A percentile compares a stretch with the other conserved stretches of the same genome.
phyloP scores from a whole-genome alignment of 2,797 vertebrate genomes.

The Pterois miles region DNA sequence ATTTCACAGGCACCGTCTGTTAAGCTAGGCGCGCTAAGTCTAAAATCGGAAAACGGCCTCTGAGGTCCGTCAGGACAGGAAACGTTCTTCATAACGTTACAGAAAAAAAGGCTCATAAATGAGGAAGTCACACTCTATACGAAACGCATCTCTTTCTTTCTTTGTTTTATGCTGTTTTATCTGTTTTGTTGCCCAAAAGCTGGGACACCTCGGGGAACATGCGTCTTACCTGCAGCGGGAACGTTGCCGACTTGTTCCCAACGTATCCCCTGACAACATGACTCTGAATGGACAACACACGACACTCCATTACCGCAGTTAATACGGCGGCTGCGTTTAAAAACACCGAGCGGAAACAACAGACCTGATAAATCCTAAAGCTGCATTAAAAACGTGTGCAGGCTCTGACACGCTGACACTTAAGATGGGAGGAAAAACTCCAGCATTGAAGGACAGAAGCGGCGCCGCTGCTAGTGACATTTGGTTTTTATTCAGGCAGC shows the following conservation, averaged over 20 bases:
- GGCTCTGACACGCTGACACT: background rate
- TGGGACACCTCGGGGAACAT: too few species aligned
- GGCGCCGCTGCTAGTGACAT: constrained; percentile 25
- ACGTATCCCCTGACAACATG: constrained; percentile 97
- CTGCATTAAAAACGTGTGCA: background rate
- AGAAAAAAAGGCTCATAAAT: background rate
- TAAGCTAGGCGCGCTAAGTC: background rate
- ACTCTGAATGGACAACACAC: constrained; percentile 95
- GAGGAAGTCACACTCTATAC: background rate
- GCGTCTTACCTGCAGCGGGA: constrained; percentile 96
- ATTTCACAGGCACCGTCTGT: background rate
- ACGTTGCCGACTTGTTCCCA: constrained; percentile 94
- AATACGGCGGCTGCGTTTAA: background rate
- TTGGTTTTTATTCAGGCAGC: constrained; percentile 58
- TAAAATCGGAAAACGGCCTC: background rate
- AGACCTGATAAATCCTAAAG: background rate
- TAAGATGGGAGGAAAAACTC: constrained; percentile 26
- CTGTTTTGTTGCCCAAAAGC: fast-evolving
- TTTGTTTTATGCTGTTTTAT: fast-evolving
- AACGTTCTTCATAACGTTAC: background rate
- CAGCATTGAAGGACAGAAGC: constrained; percentile 33
- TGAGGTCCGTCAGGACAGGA: background rate
- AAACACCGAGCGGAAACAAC: background rate
- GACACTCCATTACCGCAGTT: constrained; percentile 82
- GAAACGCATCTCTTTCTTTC: background rate